Base-by-base conservation (phyloP, 2,113 vertebrate genomes). In the Aix galericulata region DNA sequence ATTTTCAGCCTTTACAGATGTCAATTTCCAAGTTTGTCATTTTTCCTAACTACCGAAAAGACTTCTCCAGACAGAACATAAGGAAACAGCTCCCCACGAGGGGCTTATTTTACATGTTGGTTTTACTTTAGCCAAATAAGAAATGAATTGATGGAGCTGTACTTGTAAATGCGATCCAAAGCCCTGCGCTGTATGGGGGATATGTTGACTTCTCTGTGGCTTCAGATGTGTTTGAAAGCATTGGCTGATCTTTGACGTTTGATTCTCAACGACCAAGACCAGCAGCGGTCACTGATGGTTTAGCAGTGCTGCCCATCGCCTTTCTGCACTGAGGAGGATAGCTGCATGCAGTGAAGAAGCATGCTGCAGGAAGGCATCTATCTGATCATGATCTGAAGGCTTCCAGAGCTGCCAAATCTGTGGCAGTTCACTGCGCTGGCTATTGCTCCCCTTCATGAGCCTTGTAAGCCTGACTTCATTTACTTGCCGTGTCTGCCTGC, bases 101-200 rank as follows among this genome's bases (percentile, higher is more conserved):
- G 62, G 76, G 66, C 42, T 68, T 38, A 10, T 32, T 91, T 85
- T 50, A 56, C 40, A 8, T 2, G 27, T n/a, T 83, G 64, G 21
- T 44, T 96, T 81, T 95, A 64, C 79, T 82, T 92, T 53, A 86
- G 89, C 64, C 76, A 52, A 67, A 63, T 6, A 46, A 82, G 77
- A 81, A 38, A 62, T 69, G 55, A 73, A 29, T 8, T 48, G 59
- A 17, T 48, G 72, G 66, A 73, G 48, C 79, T 71, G 40, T 36
- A 38, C 62, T 31, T 34, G 76, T 48, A 22, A 11, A 18, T 31
- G 48, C 59, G 64, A 69, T 52, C 55, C 79, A 81, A 88, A 91
- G 11, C n/a, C 1, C 71, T 10, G 23, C 27, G 42, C 38, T 40
- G 17, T 9, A 13, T 25, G 23, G 82, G 27, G 66, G 38, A 16